Evolutionary conservation across 2,797 vertebrate species (phyloP), one percentile per base, ranked within the genome.

Genomic region (Sebastes taczanowskii): DNA sequence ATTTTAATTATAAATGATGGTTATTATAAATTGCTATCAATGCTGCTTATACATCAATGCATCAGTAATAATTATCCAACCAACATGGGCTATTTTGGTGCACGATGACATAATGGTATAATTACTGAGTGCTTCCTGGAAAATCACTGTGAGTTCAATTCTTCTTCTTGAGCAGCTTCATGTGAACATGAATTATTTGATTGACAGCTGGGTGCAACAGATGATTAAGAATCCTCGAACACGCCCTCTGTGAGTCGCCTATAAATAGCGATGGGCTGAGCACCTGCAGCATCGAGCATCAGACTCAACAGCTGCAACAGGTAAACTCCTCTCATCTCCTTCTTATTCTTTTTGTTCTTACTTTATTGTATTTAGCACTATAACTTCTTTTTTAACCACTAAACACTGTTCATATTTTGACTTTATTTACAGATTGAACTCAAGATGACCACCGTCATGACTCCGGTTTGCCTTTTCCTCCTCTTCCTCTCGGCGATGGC

Each of bases 211-310:
- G 10, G 3, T 2, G 23, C 1, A 1, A 20, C 8, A 8, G 61
- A 4, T 30, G 1, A 6, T 34, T 4, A 6, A 27, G n/a, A 20
- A 23, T 5, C 3, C 3, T 11, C 1, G 4, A n/a, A 35, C 80
- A 38, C 81, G 3, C 83, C 86, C 75, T 4, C 16, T 6, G 13
- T 8, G 34, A 30, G 14, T 16, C 2, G 32, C 66, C 11, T 74
- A 77, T 82, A 87, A 78, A 86, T 1, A 78, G 10, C 0, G 6
- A 65, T 7, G 56, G 35, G 58, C 18, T 3, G 53, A 30, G 1
- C 71, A 76, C 29, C 76, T 69, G 53, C 67, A 35, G 16, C 77
- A 87, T 58, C 27, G 18, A 62, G 20, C 75, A 49, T 35, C 71
- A 49, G 16, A 20, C 6, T 49, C 46, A 20, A 20, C 77, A 29